These are phyloP conservation scores for Bimastos eiseni DNA, from an alignment of 2,888 invertebrate species.

Conservation along the genomic window DNA sequence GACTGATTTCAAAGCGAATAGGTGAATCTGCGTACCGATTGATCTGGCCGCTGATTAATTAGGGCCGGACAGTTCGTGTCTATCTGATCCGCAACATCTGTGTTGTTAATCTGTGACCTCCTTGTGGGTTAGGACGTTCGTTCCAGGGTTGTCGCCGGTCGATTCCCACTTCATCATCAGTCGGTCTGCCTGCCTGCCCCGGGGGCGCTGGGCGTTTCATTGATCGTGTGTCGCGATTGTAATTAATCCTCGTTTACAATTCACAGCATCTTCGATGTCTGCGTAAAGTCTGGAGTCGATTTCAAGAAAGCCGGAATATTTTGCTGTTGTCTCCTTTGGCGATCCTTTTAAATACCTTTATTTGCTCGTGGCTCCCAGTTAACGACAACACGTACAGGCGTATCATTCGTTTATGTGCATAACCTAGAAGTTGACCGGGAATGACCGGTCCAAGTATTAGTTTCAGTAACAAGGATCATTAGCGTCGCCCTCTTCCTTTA, in stretches of 20 bases:
- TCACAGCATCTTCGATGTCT: constrained; percentile 5
- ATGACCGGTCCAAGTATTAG: too few relatives aligned
- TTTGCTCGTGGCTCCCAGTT: too few relatives aligned
- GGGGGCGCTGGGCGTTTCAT: constrained; percentile 4
- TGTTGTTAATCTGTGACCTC: constrained; percentile 5
- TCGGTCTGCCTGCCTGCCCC: not conserved
- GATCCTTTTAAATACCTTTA: not conserved
- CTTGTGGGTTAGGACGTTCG: not conserved
- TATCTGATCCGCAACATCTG: not conserved
- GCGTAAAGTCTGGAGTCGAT: not conserved
- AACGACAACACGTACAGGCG: too few relatives aligned
- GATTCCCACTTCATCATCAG: too few relatives aligned
- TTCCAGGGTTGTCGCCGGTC: not conserved
- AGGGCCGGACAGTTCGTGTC: not conserved
- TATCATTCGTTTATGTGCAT: too few relatives aligned
- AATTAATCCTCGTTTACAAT: not conserved
- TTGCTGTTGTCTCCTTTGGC: not conserved
- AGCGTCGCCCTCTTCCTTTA: too few relatives aligned
- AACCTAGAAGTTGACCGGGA: too few relatives aligned
- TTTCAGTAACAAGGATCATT: too few relatives aligned
- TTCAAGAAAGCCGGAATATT: not conserved
- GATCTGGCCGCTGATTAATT: not conserved
- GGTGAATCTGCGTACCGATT: not conserved
- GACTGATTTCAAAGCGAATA: not conserved
- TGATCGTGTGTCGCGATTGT: constrained; percentile 13